Base-by-base conservation (phyloP, 2,113 vertebrate genomes). In the Ondatra zibethicus region DNA sequence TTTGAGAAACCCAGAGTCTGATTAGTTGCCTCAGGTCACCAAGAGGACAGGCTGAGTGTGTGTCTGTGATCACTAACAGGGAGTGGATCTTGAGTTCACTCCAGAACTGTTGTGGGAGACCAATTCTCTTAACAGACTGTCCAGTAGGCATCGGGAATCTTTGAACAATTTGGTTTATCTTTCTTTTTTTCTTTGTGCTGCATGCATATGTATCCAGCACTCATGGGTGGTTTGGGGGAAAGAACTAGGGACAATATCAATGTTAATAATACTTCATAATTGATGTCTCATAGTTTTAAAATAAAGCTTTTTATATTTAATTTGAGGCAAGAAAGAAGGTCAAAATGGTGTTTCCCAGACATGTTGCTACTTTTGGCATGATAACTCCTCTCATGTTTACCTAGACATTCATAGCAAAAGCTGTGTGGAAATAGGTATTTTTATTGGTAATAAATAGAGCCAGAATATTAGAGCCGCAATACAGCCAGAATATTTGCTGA, bases 61-160 rank as follows among this genome's bases (percentile, higher is more conserved):
- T 88, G 97, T 98, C 97, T 96, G 96, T 98, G 97, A 98, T 97
- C 97, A 96, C 94, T 39, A 89, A 52, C 77, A 84, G 95, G 77
- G 39, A 65, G 39, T 73, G 82, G 90, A 11, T 66, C 42, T 50
- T 45, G 5, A 36, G 72, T 58, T 89, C 77, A 66, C 77, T 42
- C 78, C 94, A 76, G 68, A 94, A 63, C 89, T 89, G 16, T 8
- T n/a, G 96, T 97, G 97, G 97, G 97, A 98, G 97, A 97, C 97
- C 91, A 88, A 68, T 85, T 91, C 81, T 80, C 82, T 93, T 93
- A 97, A 94, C 55, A 91, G 52, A 36, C 86, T 95, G 95, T 92
- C 97, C 92, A 4, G 11, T 11, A 31, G 91, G 87, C 58, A 92
- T 72, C 45, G 19, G 87, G 63, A 80, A 39, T 92, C 92, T 61